Evolutionary conservation across 2,888 invertebrate species (phyloP).

Genomic region (Osedax frankpressi): DNA sequence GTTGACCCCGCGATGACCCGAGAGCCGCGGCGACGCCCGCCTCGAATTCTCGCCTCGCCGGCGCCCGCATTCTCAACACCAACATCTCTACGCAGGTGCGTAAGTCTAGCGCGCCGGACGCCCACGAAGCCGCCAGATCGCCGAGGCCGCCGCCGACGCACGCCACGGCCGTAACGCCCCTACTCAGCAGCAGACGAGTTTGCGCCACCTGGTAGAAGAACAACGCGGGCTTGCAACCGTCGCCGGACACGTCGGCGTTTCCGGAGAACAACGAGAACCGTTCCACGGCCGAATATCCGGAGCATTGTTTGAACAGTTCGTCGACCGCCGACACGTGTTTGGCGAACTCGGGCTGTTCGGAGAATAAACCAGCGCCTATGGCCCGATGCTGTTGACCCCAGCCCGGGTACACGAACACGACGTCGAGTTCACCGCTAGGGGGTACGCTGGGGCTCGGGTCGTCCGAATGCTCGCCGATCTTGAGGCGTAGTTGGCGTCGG

Average conservation of each 20-base stretch:
- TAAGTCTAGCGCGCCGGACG: conserved; percentile 14
- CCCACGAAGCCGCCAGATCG: conserved; percentile 21
- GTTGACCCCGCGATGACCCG: background rate
- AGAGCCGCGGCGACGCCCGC: background rate
- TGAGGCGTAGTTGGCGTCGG: conserved; percentile 11
- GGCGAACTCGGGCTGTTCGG: conserved; percentile 18
- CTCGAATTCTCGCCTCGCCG: background rate
- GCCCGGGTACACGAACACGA: conserved; percentile 25
- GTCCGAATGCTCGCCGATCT: conserved; percentile 3
- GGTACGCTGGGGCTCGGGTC: conserved; percentile 15
- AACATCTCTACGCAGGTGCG: conserved; percentile 14
- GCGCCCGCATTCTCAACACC: conserved; percentile 8
- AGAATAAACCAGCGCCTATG: conserved; percentile 23
- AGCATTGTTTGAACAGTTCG: conserved; percentile 8
- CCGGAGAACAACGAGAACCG: conserved; percentile 8
- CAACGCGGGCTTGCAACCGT: conserved; percentile 1
- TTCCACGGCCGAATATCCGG: conserved; percentile 21
- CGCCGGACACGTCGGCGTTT: background rate
- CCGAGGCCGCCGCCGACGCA: conserved; percentile 21
- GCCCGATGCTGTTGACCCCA: conserved; percentile 24
- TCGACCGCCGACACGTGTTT: conserved; percentile 17
- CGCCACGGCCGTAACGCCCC: conserved; percentile 17
- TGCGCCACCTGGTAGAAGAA: conserved; percentile 9
- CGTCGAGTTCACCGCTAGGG: background rate
- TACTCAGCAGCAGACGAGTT: background rate